A percentile compares a stretch with the other conserved stretches of the same genome.
phyloP scores from a whole-genome alignment of 2,113 vertebrate genomes.

The Paracanthobrama guichenoti region DNA sequence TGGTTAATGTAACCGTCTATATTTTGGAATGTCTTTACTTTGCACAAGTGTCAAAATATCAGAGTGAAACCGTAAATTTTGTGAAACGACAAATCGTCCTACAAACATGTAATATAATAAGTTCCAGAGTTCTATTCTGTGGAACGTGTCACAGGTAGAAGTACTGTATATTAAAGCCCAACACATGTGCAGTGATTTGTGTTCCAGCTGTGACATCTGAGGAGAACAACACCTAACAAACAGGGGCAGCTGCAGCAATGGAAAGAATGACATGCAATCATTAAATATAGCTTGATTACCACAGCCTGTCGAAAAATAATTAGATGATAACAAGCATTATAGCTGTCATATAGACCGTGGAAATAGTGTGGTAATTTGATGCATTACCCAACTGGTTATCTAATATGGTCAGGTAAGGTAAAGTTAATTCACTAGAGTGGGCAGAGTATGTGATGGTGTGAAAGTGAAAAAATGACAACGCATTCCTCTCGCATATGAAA shows the following conservation, averaged over 20 bases:
- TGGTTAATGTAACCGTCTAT: neutral
- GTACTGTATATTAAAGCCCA: neutral
- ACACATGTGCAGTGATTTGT: slow-evolving; percentile 1
- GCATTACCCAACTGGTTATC: neutral
- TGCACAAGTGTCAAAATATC: neutral
- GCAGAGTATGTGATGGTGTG: neutral
- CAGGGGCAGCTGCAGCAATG: slow-evolving; percentile 21
- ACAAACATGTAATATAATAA: neutral
- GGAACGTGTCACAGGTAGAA: neutral
- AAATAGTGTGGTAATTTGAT: neutral
- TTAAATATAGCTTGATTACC: slow-evolving; percentile 21
- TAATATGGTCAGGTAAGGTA: neutral
- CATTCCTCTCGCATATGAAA: too few relatives aligned
- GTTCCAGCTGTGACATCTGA: neutral
- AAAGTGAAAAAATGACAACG: neutral
- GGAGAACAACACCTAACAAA: slow-evolving; percentile 5
- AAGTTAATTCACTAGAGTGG: neutral
- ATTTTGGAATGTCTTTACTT: neutral
- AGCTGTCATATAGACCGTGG: neutral
- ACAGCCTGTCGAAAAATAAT: slow-evolving; percentile 16
- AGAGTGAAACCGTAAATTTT: neutral
- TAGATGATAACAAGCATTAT: neutral
- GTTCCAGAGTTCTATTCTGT: neutral
- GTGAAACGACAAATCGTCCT: neutral
- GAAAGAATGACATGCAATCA: slow-evolving; percentile 37